Evolutionary conservation across 2,888 invertebrate genomes (phyloP), one percentile per base, ranked within the genome.

Genomic region (Rutpela maculata): DNA sequence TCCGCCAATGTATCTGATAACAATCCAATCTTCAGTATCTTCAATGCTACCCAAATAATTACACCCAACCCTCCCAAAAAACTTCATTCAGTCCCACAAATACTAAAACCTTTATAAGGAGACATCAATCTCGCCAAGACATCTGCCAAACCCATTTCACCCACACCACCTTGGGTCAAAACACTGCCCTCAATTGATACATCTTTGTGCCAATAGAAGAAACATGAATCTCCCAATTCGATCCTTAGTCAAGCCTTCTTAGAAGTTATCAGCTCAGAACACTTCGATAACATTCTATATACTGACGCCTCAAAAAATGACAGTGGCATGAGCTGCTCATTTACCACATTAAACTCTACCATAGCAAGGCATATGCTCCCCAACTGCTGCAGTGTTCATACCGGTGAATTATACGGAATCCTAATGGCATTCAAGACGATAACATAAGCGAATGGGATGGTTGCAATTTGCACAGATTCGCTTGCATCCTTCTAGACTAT

Each of bases 121-220:
- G 50, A n/a, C n/a, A 50, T 50, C 9, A 50, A 50, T 15, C 2
- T 50, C 50, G 50, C 50, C 50, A 50, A 50, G 9, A n/a, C 50
- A n/a, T n/a, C 56, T 56, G 56, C 56, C 9, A 56, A n/a, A 7
- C 56, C 56, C 1, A 56, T 56, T 9, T 56, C 56, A 56, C 9
- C 56, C 56, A 31, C 56, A 74, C 19, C 65, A 15, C 17, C 56
- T 56, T 56, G 56, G 56, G 9, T n/a, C 56, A 56, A n/a, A 15
- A 56, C 9, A 9, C 2, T 50, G 9, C 50, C 50, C 9, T 5
- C 50, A 5, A 9, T 50, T 3, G 9, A 50, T 50, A 50, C 9
- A 2, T 15, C 9, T n/a, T 3, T 50, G 9, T n/a, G 4, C 9
- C 1, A 50, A 50, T 50, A 50, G 2, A 50, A 5, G 9, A 50